Base-by-base conservation (phyloP, 2,888 invertebrate species). In the Protodeltote pygarga region DNA sequence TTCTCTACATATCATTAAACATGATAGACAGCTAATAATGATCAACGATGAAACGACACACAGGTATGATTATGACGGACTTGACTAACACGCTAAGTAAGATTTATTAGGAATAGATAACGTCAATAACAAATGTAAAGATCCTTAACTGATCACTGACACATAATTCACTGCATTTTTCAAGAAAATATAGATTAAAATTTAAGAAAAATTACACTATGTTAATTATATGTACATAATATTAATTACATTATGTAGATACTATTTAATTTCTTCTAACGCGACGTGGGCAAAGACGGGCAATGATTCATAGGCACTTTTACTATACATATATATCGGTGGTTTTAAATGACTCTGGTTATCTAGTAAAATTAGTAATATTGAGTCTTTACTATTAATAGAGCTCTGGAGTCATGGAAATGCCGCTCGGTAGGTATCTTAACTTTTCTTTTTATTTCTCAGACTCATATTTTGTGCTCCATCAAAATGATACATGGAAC, bases 241-340 rank as follows among this genome's bases (percentile, higher is more conserved):
- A n/a, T n/a, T n/a, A n/a, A n/a, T n/a, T n/a, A n/a, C n/a, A n/a
- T n/a, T n/a, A n/a, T n/a, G n/a, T n/a, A n/a, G n/a, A n/a, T n/a
- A n/a, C n/a, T 57, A 46, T 52, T 65, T 59, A 65, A 67, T 65
- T 70, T 67, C 53, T 59, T 65, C 42, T 49, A 33, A 52, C 29
- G 49, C 53, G n/a, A 69, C 60, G 77, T 77, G 71, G 73, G 73
- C 47, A 61, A 75, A 50, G 35, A 47, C 52, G 47, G 57, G 54
- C 65, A 58, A 70, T 75, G 73, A 76, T 71, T 71, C 71, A 75
- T 71, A 57, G n/a, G 52, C 51, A 58, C 59, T 65, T 74, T 71
- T 70, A 75, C 73, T 71, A 64, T n/a, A n/a, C n/a, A n/a, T n/a
- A n/a, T n/a, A n/a, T 65, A 70, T 62, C 48, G 33, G 63, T 68